Percentiles rank a stretch among this genome's conserved stretches.
phyloP scores from a whole-genome alignment of 2,113 vertebrate genomes.

The Peromyscus polionotus region DNA sequence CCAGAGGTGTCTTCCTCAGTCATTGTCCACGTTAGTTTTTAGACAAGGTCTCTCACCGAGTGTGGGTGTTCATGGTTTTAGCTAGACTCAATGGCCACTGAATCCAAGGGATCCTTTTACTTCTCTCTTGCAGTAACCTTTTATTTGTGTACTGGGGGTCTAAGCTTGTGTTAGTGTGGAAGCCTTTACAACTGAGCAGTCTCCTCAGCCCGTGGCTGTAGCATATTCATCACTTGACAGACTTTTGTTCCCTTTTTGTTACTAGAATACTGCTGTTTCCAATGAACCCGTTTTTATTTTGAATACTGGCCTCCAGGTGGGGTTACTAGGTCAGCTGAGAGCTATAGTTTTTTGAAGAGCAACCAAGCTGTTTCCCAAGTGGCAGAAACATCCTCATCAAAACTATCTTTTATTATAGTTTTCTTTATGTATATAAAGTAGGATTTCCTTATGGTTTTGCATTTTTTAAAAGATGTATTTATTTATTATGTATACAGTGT shows the following conservation, averaged over 20 bases:
- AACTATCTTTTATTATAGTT: not conserved
- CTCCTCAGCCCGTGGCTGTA: not conserved
- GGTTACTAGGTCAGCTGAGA: not conserved
- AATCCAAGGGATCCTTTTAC: not conserved
- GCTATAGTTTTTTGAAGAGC: not conserved
- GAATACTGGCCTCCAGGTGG: not conserved
- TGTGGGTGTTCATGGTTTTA: not conserved
- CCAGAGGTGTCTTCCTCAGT: not conserved
- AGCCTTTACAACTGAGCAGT: not conserved
- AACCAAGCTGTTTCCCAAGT: conserved; percentile 14
- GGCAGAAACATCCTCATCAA: not conserved
- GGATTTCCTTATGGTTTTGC: not conserved
- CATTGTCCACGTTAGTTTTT: not conserved
- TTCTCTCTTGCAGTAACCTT: not conserved
- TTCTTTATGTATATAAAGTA: not conserved
- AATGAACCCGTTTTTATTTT: not conserved
- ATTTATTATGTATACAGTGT: too few relatives aligned
- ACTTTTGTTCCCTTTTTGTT: not conserved
- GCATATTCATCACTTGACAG: not conserved
- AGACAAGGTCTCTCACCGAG: not conserved
- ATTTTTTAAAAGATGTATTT: too few relatives aligned
- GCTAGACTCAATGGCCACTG: not conserved
- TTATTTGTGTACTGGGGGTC: not conserved
- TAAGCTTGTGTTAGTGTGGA: not conserved
- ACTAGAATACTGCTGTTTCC: not conserved